phyloP scores from a whole-genome alignment of 2,888 invertebrate genomes.

The Pyrocoelia pectoralis region DNA sequence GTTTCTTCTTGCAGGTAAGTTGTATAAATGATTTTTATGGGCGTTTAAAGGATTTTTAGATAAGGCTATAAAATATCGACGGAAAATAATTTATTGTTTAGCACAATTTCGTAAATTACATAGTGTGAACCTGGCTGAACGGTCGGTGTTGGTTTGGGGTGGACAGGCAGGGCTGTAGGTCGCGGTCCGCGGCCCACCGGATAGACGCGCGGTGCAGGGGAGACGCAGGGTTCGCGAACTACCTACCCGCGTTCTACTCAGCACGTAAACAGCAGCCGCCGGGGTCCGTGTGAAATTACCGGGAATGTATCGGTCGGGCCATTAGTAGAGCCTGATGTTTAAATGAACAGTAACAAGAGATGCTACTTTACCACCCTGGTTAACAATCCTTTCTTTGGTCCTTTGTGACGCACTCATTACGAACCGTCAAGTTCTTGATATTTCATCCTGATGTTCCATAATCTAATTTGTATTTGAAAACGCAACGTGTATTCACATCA shows the following conservation, averaged over 20 bases:
- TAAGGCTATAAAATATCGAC: too few species aligned
- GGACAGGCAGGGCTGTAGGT: conserved; percentile 49
- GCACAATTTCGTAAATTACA: conserved; percentile 32
- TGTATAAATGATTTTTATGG: too few species aligned
- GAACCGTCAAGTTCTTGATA: conserved; percentile 31
- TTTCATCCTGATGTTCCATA: conserved; percentile 29
- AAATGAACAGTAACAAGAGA: conserved; percentile 48
- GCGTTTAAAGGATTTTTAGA: too few species aligned
- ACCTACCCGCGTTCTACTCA: conserved; percentile 43
- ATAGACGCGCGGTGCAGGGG: conserved; percentile 39
- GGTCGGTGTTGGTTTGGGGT: conserved; percentile 45
- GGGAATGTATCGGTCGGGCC: conserved; percentile 45
- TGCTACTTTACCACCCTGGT: conserved; percentile 41
- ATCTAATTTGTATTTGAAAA: conserved; percentile 37
- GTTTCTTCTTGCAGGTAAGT: too few species aligned
- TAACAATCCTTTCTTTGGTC: conserved; percentile 34
- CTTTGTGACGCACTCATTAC: conserved; percentile 26
- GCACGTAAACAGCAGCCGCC: conserved; percentile 45
- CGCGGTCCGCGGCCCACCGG: conserved; percentile 47
- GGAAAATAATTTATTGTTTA: conserved; percentile 12
- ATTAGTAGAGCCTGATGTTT: conserved; percentile 45
- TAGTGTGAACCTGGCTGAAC: conserved; percentile 36
- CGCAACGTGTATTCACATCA: conserved; percentile 18
- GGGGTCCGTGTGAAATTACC: conserved; percentile 51
- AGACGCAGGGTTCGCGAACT: conserved; percentile 48